Evolutionary conservation across 2,797 vertebrate genomes (phyloP), one percentile per base, ranked within the genome.

Genomic region (Gallinago nigripennis): DNA sequence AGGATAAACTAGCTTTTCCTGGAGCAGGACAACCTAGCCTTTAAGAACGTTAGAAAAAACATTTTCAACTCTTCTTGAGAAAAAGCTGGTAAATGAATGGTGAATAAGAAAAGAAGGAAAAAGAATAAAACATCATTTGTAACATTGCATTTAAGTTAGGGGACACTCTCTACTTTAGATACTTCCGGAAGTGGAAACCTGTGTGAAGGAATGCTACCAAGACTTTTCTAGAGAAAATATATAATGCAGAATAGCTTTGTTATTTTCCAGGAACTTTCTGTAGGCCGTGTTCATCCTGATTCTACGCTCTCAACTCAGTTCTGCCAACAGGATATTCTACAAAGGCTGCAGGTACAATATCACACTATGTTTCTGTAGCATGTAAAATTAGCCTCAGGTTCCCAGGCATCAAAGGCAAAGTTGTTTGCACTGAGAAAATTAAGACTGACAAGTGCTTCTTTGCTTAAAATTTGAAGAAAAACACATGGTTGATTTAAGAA

Each of bases 1-100:
- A 91, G 88, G 68, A 93, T 85, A 82, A 94, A 82, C 50, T 39
- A 81, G 37, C 50, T 82, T 89, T 78, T 91, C 63, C 57, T 76
- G 75, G 63, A 92, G 25, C 50, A 82, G 68, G 25, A 82, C 60
- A 77, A 69, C 5, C 8, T 53, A 93, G 72, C 53, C 58, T 93
- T 95, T 90, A 91, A 92, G 60, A 21, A 88, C 60, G 94, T 95
- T 86, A 89, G 53, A 93, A 96, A 96, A 96, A 80, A 1, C 27
- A 43, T 24, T 90, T 78, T 73, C 64, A 73, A 39, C 16, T 69
- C 12, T 85, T 86, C 41, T 73, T 70, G 24, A 57, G 54, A 82
- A 79, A 88, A 11, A 76, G 16, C 11, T 63, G 6, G 13, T 58
- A 69, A 79, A 45, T 58, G 21, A 85, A 91, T 35, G 9, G 11